Base-by-base conservation (phyloP, 1,140 invertebrate genomes). In the Cherax destructor region DNA sequence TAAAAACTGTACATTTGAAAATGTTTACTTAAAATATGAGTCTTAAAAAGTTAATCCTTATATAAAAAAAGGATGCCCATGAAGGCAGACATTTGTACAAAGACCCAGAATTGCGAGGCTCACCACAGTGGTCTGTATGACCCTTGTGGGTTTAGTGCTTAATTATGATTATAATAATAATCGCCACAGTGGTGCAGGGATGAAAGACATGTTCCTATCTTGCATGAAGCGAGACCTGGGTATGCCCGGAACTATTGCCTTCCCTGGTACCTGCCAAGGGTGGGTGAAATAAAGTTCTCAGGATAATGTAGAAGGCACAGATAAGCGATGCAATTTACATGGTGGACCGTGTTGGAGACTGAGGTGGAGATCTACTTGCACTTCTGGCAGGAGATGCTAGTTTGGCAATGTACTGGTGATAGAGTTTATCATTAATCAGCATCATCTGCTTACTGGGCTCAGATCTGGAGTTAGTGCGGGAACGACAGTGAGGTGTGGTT, bases 401-500 rank as follows among this genome's bases (percentile, higher is more conserved):
- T 30, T 61, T 91, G 83, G 89, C 81, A 18, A 91, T 76, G 41
- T 84, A 79, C 47, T 91, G 83, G 13, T 86, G 89, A 24, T 91
- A 91, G 4, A 85, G 52, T 18, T 61, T 78, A 41, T 91, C 89
- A 69, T 83, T 79, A 18, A 91, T 86, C 69, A 86, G 61, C 87
- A 83, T 92, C 84, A 87, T 56, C 21, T 86, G 83, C 69, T 87
- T 86, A 49, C 47, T 87, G n/a, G 88, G 85, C 77, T 87, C 92
- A 1, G 76, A 47, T 13, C 72, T 92, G 49, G 92, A 92, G 56
- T 78, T 91, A 30, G 88, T 69, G 49, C 88, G 88, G 6, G 92
- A 92, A 9, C 81, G 84, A 65, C 24, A 79, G 6, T 74, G 50
- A n/a, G 89, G 84, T 61, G 78, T 84, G 30, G 85, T 47, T 16